Evolutionary conservation across 2,888 invertebrate species (phyloP), one percentile per base, ranked within the genome.

Genomic region (Hedychridium roseum): DNA sequence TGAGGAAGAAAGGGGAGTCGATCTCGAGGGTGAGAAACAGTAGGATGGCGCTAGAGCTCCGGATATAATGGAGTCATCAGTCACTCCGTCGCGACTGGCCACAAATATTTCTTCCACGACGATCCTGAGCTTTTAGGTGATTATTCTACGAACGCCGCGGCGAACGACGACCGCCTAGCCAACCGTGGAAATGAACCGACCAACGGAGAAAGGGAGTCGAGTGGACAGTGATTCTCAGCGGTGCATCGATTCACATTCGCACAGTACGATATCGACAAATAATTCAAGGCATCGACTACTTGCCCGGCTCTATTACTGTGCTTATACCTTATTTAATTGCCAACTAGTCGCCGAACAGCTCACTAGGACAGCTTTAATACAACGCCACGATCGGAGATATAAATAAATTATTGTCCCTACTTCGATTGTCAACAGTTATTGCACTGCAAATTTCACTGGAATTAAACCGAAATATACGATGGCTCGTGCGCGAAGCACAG

Each of bases 161-260:
- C 23, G 23, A 23, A 9, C 4, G 23, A 9, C 27, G 12, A n/a
- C n/a, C n/a, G 9, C 3, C n/a, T 27, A 27, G 27, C 9, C 4
- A 7, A 27, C n/a, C 27, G 27, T 27, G 27, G 27, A 27, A 27
- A 27, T 27, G 27, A 27, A 20, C 20, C 20, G 20, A 5, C 6
- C 7, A 34, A 9, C n/a, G 2, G 35, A 35, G 23, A 20, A 36
- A 36, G 21, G 14, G 15, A 38, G 16, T 12, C 21, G 23, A 34
- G 7, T 18, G 23, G 16, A 14, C 37, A 38, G 37, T 23, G 21
- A 38, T 38, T 38, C 37, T 38, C 37, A 38, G 23, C 27, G 16
- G 26, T 16, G 21, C n/a, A n/a, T n/a, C n/a, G 15, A 26, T 23
- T 38, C 27, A 15, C 3, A 17, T 16, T 38, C 37, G 26, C 27